Evolutionary conservation across 2,797 vertebrate species (phyloP).

Genomic region (Enoplosus armatus): DNA sequence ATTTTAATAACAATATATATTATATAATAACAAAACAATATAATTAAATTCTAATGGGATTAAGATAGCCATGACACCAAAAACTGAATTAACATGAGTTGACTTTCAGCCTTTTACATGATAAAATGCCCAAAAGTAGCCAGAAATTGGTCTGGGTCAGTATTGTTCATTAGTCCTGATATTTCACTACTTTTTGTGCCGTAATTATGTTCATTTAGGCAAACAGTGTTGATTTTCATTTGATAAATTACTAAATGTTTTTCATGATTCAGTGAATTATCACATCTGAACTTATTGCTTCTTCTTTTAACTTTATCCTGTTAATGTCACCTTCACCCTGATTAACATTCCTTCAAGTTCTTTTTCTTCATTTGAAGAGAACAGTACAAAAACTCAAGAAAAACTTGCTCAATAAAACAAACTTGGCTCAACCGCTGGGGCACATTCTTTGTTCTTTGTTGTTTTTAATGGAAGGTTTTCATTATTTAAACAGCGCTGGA

Average conservation of each 20-base stretch:
- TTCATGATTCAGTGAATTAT: neutral
- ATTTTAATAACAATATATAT: too few relatives aligned
- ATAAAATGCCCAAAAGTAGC: neutral
- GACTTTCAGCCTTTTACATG: neutral
- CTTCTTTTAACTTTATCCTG: neutral
- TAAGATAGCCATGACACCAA: neutral
- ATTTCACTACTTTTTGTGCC: neutral
- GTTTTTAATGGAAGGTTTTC: neutral
- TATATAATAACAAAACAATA: too few relatives aligned
- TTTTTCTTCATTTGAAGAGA: neutral
- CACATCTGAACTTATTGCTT: neutral
- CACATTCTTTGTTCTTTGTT: neutral
- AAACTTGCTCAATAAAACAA: neutral
- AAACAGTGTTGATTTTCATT: neutral
- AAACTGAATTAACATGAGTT: neutral
- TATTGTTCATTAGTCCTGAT: neutral
- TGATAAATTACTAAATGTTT: neutral
- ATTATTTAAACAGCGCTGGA: slow-evolving; percentile 18
- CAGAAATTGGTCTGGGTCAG: neutral
- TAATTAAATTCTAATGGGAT: neutral
- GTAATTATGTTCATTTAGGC: neutral
- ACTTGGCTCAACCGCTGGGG: neutral
- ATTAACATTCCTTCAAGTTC: neutral
- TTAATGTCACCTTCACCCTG: neutral
- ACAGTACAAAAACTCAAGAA: neutral